Evolutionary conservation across 2,797 vertebrate genomes (phyloP), one percentile per base, ranked within the genome.

Genomic region (Morelia viridis): DNA sequence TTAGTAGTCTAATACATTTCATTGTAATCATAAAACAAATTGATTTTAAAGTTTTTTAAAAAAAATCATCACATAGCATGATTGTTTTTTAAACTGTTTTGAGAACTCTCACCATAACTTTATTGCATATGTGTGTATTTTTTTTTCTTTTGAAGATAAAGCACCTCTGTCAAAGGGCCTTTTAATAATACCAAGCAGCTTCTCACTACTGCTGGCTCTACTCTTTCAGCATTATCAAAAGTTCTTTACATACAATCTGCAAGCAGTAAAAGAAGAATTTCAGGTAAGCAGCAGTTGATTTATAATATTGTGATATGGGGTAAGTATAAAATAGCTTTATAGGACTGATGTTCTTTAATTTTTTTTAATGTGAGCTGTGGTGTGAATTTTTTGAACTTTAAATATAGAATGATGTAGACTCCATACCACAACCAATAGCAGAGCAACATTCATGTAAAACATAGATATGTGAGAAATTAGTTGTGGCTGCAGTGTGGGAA

Each of bases 91-190:
- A 24, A 53, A 1, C 3, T 94, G 35, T 93, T 92, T 87, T 91
- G 90, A 64, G 24, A 4, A 28, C 19, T 90, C 15, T 19, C 10
- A 93, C 94, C 60, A 71, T 35, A 91, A 93, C 58, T 91, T 64
- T 71, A 53, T 94, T 93, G 35, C 31, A n/a, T 85, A 85, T 96
- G 94, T 94, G 2, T 91, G 5, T 53, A 26, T 94, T 96, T 94
- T 87, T 11, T 85, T 91, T 95, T 96, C 35, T 96, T 90, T 94
- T 93, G 90, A 97, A 99, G 99, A 99, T 97, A 99, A 98, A 97
- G 98, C 99, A 88, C 99, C 99, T 91, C 97, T 99, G 96, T 99
- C 98, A 6, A 99, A 99, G 98, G 97, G 98, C 94, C 98, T 99
- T 80, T 96, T 99, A 92, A 93, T 99, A 96, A 96, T 99, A 89